Evolutionary conservation across 2,888 invertebrate genomes (phyloP).

Genomic region (Tuberolachnus salignus): DNA sequence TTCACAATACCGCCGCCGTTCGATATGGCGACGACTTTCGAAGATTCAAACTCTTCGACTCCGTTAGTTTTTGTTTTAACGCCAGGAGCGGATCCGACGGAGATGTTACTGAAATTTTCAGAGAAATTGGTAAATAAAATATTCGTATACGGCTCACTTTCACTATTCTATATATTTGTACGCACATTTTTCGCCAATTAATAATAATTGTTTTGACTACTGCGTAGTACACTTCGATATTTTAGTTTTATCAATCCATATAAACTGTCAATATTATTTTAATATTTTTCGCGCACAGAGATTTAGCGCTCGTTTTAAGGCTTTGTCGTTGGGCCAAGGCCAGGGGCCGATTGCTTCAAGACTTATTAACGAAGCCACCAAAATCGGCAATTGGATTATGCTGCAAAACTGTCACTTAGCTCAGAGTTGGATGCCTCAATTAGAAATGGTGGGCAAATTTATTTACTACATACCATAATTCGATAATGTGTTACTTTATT

Average conservation of each 20-base stretch:
- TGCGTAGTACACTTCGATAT: no score
- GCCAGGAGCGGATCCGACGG: slow-evolving; percentile 83
- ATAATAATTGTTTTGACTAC: no score
- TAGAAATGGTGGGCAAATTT: slow-evolving; percentile 64
- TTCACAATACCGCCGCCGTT: slow-evolving; percentile 70
- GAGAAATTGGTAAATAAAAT: slow-evolving; percentile 67
- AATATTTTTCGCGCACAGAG: neutral
- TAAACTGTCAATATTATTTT: no score
- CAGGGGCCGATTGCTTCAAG: slow-evolving; percentile 83
- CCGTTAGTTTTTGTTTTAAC: slow-evolving; percentile 83
- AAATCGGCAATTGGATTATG: slow-evolving; percentile 88
- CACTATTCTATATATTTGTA: no score
- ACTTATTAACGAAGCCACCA: slow-evolving; percentile 78
- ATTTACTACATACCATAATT: no score
- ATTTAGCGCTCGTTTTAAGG: slow-evolving; percentile 39
- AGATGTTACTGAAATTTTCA: slow-evolving; percentile 77
- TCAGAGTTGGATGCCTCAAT: slow-evolving; percentile 89
- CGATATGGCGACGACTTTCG: slow-evolving; percentile 77
- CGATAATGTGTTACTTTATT: no score
- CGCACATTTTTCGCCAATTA: no score
- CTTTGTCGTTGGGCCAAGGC: slow-evolving; percentile 70
- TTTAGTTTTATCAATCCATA: no score
- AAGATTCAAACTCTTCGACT: slow-evolving; percentile 75
- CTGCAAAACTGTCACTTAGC: slow-evolving; percentile 96
- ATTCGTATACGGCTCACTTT: no score